Evolutionary conservation across 1,140 invertebrate species (phyloP).

Genomic region (Diorhabda sublineata): DNA sequence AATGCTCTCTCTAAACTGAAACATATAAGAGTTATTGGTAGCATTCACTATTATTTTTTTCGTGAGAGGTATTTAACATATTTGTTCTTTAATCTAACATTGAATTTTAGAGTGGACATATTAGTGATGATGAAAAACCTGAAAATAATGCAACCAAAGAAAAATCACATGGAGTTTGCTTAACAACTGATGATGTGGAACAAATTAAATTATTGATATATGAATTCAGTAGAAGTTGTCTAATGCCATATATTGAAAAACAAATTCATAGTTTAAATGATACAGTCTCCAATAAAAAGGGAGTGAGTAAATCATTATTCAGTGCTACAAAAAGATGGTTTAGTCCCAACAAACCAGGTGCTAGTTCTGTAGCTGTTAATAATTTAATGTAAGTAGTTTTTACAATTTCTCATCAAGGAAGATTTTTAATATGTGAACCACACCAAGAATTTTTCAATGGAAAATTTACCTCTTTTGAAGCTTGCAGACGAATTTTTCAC

Average conservation of each 20-base stretch:
- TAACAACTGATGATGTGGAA: conserved; percentile 79
- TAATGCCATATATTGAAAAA: conserved; percentile 87
- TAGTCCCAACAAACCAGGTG: conserved; percentile 79
- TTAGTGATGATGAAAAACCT: conserved; percentile 29
- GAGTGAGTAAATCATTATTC: conserved; percentile 85
- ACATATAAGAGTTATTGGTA: too few species aligned
- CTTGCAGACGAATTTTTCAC: too few species aligned
- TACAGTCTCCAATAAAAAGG: conserved; percentile 81
- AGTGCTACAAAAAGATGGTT: conserved; percentile 95
- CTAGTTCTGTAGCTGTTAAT: conserved; percentile 56
- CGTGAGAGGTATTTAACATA: background rate
- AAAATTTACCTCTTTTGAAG: too few species aligned
- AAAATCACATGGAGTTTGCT: conserved; percentile 63
- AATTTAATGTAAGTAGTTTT: conserved; percentile 68
- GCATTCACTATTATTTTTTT: background rate
- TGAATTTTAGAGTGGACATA: conserved; percentile 26
- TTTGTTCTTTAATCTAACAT: background rate
- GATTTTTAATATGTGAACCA: too few species aligned
- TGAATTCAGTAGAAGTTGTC: conserved; percentile 80
- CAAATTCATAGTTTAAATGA: conserved; percentile 81
- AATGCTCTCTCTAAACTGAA: too few species aligned
- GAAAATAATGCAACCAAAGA: conserved; percentile 20
- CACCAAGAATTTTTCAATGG: too few species aligned
- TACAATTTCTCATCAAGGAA: background rate
- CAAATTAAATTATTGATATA: conserved; percentile 78